Base-by-base conservation (phyloP, 1,140 invertebrate species). In the Pogonomyrmex californicus region DNA sequence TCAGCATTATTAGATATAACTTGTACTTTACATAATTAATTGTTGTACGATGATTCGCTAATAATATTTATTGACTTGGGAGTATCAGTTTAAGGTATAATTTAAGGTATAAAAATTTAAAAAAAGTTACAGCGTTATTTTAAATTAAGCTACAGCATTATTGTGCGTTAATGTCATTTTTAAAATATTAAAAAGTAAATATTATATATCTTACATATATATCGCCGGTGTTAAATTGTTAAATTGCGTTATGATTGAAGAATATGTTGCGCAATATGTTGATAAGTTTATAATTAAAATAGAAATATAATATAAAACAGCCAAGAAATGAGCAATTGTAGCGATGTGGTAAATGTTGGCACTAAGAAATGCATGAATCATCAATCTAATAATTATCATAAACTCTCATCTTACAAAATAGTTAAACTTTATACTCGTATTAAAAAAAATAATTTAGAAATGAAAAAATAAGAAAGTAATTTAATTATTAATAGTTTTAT, bases 291-390 rank as follows among this genome's bases (percentile, higher is more conserved):
- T 70, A 81, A 81, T 70, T 70, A 70, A 68, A 38, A 51, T 56
- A 14, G 12, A 56, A 81, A 23, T 41, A 54, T 30, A 68, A 70
- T 56, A 54, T 17, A 36, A 44, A 49, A 65, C 36, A 36, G 77
- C 63, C 49, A 70, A 81, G 47, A 65, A 23, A 63, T 49, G 23
- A 68, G 30, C 23, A 81, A 56, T 66, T 68, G 33, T 51, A 30
- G 47, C 60, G 44, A 65, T 79, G 63, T 56, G 77, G 54, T 81
- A 81, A 81, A 23, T 70, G 47, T 44, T 81, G 62, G 63, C 63
- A 70, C 36, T 81, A 70, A 54, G 17, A 70, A 30, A 54, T 38
- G 36, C 7, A 23, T 70, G 77, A 81, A 68, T 81, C 63, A 81
- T 70, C 77, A 33, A 68, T 14, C 36, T 44, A 23, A 47, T 30